Percentiles rank a stretch among this genome's conserved stretches.
Evolutionary conservation across 2,113 vertebrate species (phyloP).

Genomic region (Myrmophylax atrothorax): DNA sequence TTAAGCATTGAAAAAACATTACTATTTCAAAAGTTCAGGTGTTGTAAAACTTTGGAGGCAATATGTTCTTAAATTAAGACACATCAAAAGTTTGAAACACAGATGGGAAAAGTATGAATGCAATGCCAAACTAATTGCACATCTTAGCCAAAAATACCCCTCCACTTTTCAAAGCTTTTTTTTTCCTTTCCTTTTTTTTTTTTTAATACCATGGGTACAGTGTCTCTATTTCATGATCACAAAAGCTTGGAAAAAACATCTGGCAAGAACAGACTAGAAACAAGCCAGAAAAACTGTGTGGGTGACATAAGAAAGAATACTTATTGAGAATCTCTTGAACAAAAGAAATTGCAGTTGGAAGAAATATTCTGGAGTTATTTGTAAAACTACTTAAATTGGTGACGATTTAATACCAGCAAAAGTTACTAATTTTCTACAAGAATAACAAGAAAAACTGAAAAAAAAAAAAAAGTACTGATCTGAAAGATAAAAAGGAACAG

Average conservation of each 20-base stretch:
- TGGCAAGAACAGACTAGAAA: constrained; percentile 4
- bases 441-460: not conserved
- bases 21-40: not conserved
- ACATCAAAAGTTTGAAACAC: not conserved
- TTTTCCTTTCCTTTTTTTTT: not conserved
- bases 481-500: not conserved
- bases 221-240: not conserved
- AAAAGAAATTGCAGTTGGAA: not conserved
- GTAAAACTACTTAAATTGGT: not conserved
- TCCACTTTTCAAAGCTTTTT: not conserved
- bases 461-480: not conserved
- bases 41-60: not conserved
- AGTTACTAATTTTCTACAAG: not conserved
- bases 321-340: not conserved
- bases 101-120: not conserved
- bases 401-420: not conserved
- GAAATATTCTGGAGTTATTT: not conserved
- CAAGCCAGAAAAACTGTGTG: constrained; percentile 17
- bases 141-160: not conserved
- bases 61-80: not conserved
- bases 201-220: not conserved
- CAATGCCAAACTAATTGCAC: not conserved
- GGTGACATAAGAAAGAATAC: constrained; percentile 2
- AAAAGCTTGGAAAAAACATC: constrained; percentile 38
- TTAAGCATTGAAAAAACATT: not conserved